Base-by-base conservation (phyloP, 2,113 vertebrate species). In the Hemibagrus wyckioides region DNA sequence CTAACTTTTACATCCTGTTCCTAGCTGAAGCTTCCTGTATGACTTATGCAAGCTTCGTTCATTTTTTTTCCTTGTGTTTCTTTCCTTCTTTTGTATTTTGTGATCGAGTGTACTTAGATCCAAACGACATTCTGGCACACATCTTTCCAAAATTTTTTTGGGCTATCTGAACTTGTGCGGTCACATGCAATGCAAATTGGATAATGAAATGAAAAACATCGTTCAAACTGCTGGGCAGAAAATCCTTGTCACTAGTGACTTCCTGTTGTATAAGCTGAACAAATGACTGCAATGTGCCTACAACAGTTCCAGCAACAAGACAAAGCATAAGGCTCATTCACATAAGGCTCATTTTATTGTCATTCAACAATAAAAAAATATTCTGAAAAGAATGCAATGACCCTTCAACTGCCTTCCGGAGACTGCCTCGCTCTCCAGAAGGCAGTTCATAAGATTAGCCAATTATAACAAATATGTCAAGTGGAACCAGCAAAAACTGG, bases 1-100 rank as follows among this genome's bases (percentile, higher is more conserved):
- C 65, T 82, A 65, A 84, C 23, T 23, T 59, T 82, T 44, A 83
- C 76, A 85, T 83, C 80, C 86, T 88, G 71, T 85, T 75, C 48
- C 69, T 84, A 15, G 33, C 50, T 57, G 39, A 82, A 41, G 33
- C 36, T 71, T 71, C 67, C 19, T 71, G 44, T 10, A 75, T 44
- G 4, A 44, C n/a, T n/a, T n/a, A n/a, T n/a, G n/a, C n/a, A n/a
- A 48, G 9, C 44, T 48, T 48, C 44, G 6, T 48, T 48, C 44
- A 48, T 48, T 5, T 7, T 48, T 48, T n/a, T 28, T 76, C 28
- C 44, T 52, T 52, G 75, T 77, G 41, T 75, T 13, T 28, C 36
- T 63, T 82, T 50, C 13, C 44, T 33, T 65, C 2, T 52, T n/a
- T 83, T 77, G 30, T 28, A 79, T 52, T 52, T 79, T 14, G 52